Percentiles rank a stretch among this genome's conserved stretches.
These are phyloP conservation scores for Sigmodon hispidus DNA, from an alignment of 2,113 vertebrate species.

Conservation along the genomic window DNA sequence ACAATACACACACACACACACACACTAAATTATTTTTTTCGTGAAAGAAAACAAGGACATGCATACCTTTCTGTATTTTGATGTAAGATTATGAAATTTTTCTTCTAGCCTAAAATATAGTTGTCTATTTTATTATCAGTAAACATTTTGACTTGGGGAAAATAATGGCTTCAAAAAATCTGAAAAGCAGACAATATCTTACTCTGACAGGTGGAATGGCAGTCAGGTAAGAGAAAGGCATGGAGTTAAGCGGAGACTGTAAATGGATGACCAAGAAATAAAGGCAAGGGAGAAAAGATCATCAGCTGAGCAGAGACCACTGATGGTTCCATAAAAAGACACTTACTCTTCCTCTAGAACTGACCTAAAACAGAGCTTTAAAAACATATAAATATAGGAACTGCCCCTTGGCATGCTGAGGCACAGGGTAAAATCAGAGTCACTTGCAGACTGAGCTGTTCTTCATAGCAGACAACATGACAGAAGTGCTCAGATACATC, in stretches of 20 bases:
- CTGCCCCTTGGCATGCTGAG: neutral
- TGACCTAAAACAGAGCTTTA: neutral
- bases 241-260: neutral
- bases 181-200: neutral
- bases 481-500: neutral
- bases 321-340: neutral
- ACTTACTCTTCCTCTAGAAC: neutral
- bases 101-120: neutral
- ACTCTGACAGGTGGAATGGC: neutral
- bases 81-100: neutral
- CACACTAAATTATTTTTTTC: neutral
- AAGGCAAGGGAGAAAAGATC: slow-evolving; percentile 1
- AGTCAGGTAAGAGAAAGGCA: neutral
- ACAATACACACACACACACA: no score
- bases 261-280: neutral
- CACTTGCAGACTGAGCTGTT: neutral
- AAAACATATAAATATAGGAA: neutral
- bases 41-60: neutral
- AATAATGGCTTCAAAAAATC: slow-evolving; percentile 4
- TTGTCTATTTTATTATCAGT: neutral
- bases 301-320: accelerated
- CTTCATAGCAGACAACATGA: neutral
- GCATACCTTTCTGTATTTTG: slow-evolving; percentile 15
- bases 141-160: neutral
- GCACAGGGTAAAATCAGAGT: neutral